Evolutionary conservation across 2,888 invertebrate species (phyloP), one percentile per base, ranked within the genome.

Genomic region (Aspidiotus rigidus): DNA sequence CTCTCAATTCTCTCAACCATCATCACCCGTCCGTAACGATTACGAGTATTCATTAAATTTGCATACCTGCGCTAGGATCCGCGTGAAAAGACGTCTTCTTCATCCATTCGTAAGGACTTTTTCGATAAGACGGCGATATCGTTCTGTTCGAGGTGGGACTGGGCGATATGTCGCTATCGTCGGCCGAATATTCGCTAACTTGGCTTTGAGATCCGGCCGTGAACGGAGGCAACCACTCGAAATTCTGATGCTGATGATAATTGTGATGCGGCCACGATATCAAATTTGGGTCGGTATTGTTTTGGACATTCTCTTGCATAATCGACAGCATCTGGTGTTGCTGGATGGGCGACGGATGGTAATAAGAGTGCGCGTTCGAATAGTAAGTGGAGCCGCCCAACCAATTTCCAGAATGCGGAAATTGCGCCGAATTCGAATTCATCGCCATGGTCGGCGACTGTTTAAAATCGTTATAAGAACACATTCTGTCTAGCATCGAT

Each of bases 61-160:
- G 6, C 11, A 13, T 64, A 66, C 66, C 66, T 66, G 66, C 44
- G 59, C 59, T 59, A 5, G 66, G 66, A 39, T 66, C 59, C 40
- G 53, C 64, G 15, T 66, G 56, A 17, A 71, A 69, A 13, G 61
- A 71, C 39, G 54, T 53, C 63, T 64, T 70, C 79, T 90, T 93
- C 86, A 94, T 93, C 93, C 93, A 94, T 75, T 91, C 92, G 78
- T 86, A 93, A 0, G 91, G 90, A 73, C 89, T 89, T 57, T 90
- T 84, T 17, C 86, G 85, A 74, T 76, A 82, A 75, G 83, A 79
- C 78, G 75, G 76, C 77, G 70, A 69, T 41, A 55, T 57, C 0
- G 69, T 62, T 16, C 69, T 62, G 42, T 69, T 69, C 10, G 69
- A 69, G 39, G 55, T 56, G 3, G 69, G 69, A 56, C 69, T 69